Conservation (phyloP, 2,113 vertebrate species). For the Polypterus senegalus region DNA sequence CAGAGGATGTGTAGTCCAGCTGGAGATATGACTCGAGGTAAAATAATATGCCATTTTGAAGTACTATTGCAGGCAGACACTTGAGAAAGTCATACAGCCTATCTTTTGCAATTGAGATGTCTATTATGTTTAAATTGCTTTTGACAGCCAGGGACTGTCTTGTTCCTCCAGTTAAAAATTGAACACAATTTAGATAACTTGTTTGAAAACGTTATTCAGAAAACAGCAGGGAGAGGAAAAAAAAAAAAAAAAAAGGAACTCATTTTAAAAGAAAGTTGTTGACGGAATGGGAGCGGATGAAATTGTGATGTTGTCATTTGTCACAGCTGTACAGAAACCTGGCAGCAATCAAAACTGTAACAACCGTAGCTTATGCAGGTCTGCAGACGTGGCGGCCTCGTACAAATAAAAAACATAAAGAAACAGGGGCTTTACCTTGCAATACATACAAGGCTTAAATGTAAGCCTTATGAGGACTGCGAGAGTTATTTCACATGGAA, state of each 20-base stretch:
- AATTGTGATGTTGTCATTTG: constrained; percentile 7
- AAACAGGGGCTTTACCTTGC: background rate
- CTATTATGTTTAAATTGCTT: constrained; percentile 16
- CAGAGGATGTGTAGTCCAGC: no score
- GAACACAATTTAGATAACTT: constrained; percentile 14
- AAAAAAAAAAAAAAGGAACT: constrained; percentile 5
- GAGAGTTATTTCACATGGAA: no score
- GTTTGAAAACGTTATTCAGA: constrained; percentile 13
- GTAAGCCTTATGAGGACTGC: no score
- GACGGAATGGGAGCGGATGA: constrained; percentile 1
- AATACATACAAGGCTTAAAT: no score
- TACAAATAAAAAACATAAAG: background rate
- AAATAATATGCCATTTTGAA: constrained; percentile 6
- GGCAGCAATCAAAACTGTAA: constrained; percentile 1
- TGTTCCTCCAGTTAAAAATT: constrained; percentile 9
- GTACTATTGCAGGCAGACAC: constrained; percentile 6
- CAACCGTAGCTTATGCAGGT: background rate
- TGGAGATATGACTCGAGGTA: background rate
- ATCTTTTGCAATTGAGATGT: constrained; percentile 14
- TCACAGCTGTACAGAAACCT: constrained; percentile 9
- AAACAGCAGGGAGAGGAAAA: constrained; percentile 2
- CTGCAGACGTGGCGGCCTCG: background rate
- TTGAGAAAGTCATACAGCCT: background rate
- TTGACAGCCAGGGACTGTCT: constrained; percentile 4
- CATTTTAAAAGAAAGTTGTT: background rate